These are phyloP conservation scores for Drosophila parvula DNA, from an alignment of 1,140 invertebrate species.

Conservation along the genomic window DNA sequence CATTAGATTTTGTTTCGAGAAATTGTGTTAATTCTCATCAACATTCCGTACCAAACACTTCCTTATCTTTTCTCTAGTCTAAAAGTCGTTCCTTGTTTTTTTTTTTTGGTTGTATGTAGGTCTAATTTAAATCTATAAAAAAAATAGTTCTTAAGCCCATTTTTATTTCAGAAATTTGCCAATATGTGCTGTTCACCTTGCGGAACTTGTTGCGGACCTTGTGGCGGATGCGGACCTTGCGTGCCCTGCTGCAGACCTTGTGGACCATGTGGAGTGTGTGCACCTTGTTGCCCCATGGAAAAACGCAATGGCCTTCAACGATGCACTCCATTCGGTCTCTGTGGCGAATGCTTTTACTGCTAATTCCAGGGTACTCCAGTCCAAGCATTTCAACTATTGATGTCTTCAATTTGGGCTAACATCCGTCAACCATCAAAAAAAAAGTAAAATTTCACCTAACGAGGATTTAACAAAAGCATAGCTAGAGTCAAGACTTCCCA, in stretches of 20 bases:
- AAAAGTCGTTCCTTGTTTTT: too few relatives aligned
- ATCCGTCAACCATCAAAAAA: background rate
- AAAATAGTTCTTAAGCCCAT: too few relatives aligned
- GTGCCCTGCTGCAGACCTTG: conserved; percentile 34
- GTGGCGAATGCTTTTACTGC: background rate
- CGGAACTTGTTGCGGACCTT: conserved; percentile 5
- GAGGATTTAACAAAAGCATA: background rate
- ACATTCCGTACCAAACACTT: too few relatives aligned
- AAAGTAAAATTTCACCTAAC: background rate
- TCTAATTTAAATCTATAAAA: too few relatives aligned
- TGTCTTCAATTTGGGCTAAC: background rate
- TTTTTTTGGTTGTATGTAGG: too few relatives aligned
- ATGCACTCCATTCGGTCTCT: background rate
- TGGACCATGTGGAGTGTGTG: conserved; percentile 5
- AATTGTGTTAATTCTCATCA: too few relatives aligned
- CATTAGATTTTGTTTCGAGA: too few relatives aligned
- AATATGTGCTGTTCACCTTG: background rate
- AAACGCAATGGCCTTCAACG: conserved; percentile 15
- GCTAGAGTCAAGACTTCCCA: background rate
- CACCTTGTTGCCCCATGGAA: conserved; percentile 5
- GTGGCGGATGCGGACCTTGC: conserved; percentile 40
- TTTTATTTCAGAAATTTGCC: too few relatives aligned
- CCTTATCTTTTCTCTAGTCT: too few relatives aligned
- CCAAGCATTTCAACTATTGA: background rate
- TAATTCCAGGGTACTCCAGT: background rate